Conservation (phyloP, 92 coral and sea anemone genomes). For the Heliopora coerulea region DNA sequence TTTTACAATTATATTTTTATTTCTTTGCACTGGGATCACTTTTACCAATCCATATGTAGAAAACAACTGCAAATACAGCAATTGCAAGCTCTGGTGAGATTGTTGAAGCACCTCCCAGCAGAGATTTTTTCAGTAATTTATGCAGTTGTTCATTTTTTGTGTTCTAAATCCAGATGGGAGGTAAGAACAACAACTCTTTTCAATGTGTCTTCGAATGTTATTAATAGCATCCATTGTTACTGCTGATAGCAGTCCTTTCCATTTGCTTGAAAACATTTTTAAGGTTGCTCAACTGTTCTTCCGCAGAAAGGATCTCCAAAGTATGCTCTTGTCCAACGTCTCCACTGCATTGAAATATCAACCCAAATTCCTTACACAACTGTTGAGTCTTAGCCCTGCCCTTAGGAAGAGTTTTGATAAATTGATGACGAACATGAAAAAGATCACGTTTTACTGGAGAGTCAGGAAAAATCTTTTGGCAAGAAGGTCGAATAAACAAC, state of each 20-base stretch:
- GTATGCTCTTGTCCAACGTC: slow-evolving; percentile 46
- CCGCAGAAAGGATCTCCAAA: slow-evolving; percentile 34
- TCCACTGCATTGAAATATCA: slow-evolving; percentile 55
- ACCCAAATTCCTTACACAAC: slow-evolving; percentile 53
- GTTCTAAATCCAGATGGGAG: slow-evolving; percentile 59
- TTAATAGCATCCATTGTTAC: slow-evolving; percentile 19
- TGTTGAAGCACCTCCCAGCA: slow-evolving; percentile 52
- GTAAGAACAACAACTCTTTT: slow-evolving; percentile 51
- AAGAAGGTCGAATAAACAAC: slow-evolving; percentile 45
- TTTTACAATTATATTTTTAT: slow-evolving; percentile 40
- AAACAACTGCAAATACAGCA: slow-evolving; percentile 51
- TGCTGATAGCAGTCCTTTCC: slow-evolving; percentile 25
- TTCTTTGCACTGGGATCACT: slow-evolving; percentile 40
- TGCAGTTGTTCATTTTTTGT: slow-evolving; percentile 59
- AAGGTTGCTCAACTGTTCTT: slow-evolving; percentile 34
- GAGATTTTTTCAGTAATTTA: slow-evolving; percentile 52
- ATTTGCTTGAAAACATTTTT: slow-evolving; percentile 38
- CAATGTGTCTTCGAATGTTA: slow-evolving; percentile 30
- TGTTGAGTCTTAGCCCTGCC: slow-evolving; percentile 15
- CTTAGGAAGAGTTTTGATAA: slow-evolving; percentile 56
- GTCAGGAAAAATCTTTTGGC: slow-evolving; percentile 42
- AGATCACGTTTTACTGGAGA: slow-evolving; percentile 48
- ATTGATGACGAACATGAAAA: slow-evolving; percentile 55
- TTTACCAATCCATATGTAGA: slow-evolving; percentile 54
- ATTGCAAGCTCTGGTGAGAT: slow-evolving; percentile 61